Evolutionary conservation across 2,888 invertebrate genomes (phyloP).

Genomic region (Prosapia bicincta): DNA sequence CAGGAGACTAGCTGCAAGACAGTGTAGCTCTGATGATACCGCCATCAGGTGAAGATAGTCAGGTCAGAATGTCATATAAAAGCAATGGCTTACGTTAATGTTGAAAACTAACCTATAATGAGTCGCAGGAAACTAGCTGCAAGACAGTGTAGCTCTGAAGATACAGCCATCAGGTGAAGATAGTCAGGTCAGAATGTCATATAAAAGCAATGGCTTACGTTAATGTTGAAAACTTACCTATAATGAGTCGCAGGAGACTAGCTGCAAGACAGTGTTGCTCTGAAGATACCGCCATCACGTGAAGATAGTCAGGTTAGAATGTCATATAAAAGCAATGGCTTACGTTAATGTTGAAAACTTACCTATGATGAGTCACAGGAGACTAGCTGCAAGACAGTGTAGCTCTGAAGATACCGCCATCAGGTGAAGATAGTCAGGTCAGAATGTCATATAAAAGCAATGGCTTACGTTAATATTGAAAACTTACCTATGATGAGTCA

Average conservation of each 20-base stretch:
- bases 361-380: slow-evolving; percentile 15
- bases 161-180: too few relatives aligned
- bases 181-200: too few relatives aligned
- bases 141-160: slow-evolving; percentile 7
- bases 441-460: neutral
- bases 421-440: neutral
- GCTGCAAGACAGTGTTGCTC: slow-evolving; percentile 11
- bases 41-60: too few relatives aligned
- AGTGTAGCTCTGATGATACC: too few relatives aligned
- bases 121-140: slow-evolving; percentile 20
- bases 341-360: too few relatives aligned
- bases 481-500: too few relatives aligned
- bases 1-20: too few relatives aligned
- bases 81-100: too few relatives aligned
- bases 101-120: slow-evolving; percentile 20
- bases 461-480: too few relatives aligned
- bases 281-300: slow-evolving; percentile 3
- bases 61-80: too few relatives aligned
- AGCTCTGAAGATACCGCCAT: slow-evolving; percentile 10
- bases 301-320: neutral
- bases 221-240: too few relatives aligned
- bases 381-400: slow-evolving; percentile 13
- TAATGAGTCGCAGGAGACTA: slow-evolving; percentile 16
- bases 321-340: neutral
- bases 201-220: too few relatives aligned